Conservation (phyloP, 64 coral and sea anemone genomes). For the Acropora yongei region DNA sequence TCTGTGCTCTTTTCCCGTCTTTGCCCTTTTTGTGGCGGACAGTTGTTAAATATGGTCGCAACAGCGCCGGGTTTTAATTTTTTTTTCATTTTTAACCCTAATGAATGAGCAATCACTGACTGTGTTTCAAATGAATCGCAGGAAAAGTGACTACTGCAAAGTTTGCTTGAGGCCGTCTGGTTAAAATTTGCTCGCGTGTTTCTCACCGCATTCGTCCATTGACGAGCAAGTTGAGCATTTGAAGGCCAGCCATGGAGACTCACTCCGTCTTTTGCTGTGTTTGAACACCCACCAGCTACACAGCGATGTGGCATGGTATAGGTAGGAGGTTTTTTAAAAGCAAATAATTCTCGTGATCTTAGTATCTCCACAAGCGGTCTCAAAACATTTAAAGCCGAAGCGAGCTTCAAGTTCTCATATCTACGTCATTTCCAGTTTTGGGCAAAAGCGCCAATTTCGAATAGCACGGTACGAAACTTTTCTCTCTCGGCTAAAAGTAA, state of each 20-base stretch:
- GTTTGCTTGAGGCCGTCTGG: constrained; percentile 46
- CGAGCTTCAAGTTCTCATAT: constrained; percentile 23
- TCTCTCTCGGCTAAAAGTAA: constrained; percentile 12
- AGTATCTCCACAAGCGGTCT: background rate
- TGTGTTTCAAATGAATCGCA: constrained; percentile 45
- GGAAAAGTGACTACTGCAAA: constrained; percentile 33
- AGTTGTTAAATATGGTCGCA: background rate
- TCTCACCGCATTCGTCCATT: constrained; percentile 49
- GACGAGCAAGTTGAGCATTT: background rate
- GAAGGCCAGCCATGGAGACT: constrained; percentile 48
- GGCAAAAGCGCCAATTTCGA: background rate
- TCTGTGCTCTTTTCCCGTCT: background rate
- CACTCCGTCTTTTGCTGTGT: constrained; percentile 50
- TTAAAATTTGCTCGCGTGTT: constrained; percentile 57
- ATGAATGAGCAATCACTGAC: background rate
- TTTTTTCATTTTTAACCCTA: constrained; percentile 40
- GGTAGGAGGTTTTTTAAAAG: background rate
- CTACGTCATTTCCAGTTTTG: constrained; percentile 37
- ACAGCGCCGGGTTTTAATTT: constrained; percentile 12
- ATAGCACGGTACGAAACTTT: background rate
- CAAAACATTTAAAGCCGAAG: background rate
- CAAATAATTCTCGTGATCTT: background rate
- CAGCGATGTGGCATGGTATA: constrained; percentile 44
- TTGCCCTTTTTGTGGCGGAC: background rate
- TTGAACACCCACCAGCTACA: constrained; percentile 54